Evolutionary conservation across 2,888 invertebrate genomes (phyloP).

Genomic region (Sarcophaga caerulescens): DNA sequence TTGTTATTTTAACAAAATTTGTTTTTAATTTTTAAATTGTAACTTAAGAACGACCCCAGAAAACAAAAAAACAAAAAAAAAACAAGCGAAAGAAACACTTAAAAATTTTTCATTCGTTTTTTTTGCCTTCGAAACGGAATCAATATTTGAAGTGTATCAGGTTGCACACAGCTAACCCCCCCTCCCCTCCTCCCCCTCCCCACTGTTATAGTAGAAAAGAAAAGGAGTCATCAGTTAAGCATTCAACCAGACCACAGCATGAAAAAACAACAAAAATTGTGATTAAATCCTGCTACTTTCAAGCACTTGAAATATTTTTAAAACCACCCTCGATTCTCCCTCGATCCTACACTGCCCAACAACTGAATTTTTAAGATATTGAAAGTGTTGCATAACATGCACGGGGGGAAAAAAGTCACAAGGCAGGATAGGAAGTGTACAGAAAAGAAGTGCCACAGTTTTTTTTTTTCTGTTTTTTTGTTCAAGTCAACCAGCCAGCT

Average conservation of each 20-base stretch:
- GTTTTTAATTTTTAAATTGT: conserved; percentile 56
- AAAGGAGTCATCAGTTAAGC: neutral
- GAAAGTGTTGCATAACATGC: neutral
- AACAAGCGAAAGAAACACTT: too few relatives aligned
- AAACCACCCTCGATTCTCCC: neutral
- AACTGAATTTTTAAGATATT: neutral
- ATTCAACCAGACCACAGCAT: too few relatives aligned
- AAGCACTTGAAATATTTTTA: conserved; percentile 60
- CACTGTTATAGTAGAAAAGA: neutral
- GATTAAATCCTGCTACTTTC: conserved; percentile 65
- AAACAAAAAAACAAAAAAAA: too few relatives aligned
- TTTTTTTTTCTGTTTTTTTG: neutral
- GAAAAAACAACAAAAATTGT: conserved; percentile 21
- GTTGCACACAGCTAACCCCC: conserved; percentile 52
- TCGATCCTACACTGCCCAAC: too few relatives aligned
- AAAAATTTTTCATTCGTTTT: too few relatives aligned
- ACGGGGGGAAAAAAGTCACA: neutral
- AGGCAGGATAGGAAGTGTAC: neutral
- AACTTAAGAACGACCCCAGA: conserved; percentile 28
- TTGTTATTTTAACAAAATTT: conserved; percentile 67
- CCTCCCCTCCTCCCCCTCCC: too few relatives aligned
- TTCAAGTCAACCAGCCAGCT: neutral
- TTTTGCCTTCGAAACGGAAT: conserved; percentile 14
- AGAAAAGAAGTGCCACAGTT: conserved; percentile 3
- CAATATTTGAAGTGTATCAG: conserved; percentile 70